Evolutionary conservation across 2,797 vertebrate species (phyloP), one percentile per base, ranked within the genome.

Genomic region (Chloroceryle inda): DNA sequence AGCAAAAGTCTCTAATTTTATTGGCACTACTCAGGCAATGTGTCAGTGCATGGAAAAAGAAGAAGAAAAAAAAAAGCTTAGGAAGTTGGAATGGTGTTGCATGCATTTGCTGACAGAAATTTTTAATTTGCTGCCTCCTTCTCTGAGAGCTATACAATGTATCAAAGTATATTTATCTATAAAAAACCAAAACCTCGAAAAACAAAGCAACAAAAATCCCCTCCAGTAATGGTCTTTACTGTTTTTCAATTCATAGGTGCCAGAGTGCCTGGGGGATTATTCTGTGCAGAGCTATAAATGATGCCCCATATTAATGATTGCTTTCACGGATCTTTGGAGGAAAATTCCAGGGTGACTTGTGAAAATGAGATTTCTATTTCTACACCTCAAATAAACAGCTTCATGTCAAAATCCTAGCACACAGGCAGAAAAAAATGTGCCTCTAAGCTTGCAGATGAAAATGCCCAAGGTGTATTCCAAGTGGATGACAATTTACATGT

Each of bases 301-400:
- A 89, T 91, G 69, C 71, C 71, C 66, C 76, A 67, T 45, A 83
- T 94, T 84, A 92, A 85, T 29, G 76, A 85, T 67, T 86, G 76
- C 58, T 94, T 75, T 67, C 56, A 58, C 82, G 90, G 86, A 93
- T 86, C 73, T 89, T 88, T 23, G 53, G 78, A 95, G 88, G 82
- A 92, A 94, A 79, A 82, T 74, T 95, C 79, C 52, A 42, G 52
- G 47, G 73, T 44, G 67, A 74, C 47, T 90, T 4, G 29, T 64
- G 58, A 82, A 88, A 78, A 96, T 75, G 92, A 88, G 85, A 72
- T 92, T 96, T 86, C 85, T 67, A 85, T 63, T 79, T 73, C 82
- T 75, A 26, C 52, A n/a, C 49, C 72, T 89, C 79, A 47, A 45
- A 89, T 74, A 91, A 93, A 66, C 78, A 75, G 23, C 47, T 86